Percentiles rank a stretch among this genome's conserved stretches.
phyloP scores from a whole-genome alignment of 1,140 invertebrate genomes.

The Sarcophaga bullata region DNA sequence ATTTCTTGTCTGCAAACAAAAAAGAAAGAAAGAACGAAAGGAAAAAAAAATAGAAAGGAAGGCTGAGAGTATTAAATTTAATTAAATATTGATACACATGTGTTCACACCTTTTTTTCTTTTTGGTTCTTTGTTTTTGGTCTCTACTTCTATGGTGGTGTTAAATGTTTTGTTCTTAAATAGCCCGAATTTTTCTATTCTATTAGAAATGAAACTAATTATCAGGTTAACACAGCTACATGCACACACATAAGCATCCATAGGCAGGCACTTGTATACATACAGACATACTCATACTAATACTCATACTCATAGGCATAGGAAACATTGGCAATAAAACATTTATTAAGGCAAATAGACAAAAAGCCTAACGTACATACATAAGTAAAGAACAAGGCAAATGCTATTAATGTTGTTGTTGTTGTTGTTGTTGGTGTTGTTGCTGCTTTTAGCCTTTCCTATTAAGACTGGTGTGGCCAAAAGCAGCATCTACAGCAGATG shows the following conservation, averaged over 20 bases:
- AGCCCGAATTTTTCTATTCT: neutral
- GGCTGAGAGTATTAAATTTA: neutral
- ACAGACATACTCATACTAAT: neutral
- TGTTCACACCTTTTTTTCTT: constrained; percentile 8
- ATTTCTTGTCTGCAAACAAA: too few species aligned
- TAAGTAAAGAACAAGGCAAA: too few species aligned
- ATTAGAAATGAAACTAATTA: constrained; percentile 19
- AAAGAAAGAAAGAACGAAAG: too few species aligned
- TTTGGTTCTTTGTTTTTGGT: neutral
- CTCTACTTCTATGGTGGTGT: neutral
- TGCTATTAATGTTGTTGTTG: too few species aligned
- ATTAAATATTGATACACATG: constrained; percentile 27
- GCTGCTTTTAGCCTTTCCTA: too few species aligned
- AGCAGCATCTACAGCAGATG: neutral
- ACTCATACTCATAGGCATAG: neutral
- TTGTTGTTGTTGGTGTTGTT: too few species aligned
- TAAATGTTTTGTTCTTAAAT: neutral
- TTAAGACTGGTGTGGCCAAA: too few species aligned
- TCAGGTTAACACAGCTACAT: neutral
- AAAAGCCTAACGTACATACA: too few species aligned
- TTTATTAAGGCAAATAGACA: neutral
- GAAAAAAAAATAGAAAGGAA: too few species aligned
- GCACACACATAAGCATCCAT: neutral
- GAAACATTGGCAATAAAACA: neutral
- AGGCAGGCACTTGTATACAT: neutral